Conservation (phyloP, 2,888 invertebrate genomes). For the Aphrophora alni region DNA sequence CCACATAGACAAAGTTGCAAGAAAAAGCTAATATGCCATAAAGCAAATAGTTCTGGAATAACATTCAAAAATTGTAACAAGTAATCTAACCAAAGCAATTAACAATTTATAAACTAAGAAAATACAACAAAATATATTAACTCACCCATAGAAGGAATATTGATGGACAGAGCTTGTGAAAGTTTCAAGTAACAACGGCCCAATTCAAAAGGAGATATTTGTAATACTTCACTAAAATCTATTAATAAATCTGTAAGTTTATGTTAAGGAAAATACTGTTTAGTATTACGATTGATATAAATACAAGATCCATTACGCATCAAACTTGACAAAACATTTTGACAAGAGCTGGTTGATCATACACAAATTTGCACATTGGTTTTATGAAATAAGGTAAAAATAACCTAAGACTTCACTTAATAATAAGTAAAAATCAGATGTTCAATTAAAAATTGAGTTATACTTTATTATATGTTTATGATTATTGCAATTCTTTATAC, state of each 20-base stretch:
- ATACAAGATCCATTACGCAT: not conserved
- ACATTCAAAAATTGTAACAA: no score
- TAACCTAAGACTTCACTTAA: no score
- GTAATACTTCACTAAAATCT: constrained; percentile 96
- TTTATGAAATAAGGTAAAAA: no score
- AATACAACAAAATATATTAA: constrained; percentile 51
- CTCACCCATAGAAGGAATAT: constrained; percentile 87
- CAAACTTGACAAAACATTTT: not conserved
- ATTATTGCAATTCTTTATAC: no score
- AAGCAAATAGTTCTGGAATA: no score
- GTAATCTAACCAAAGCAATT: no score
- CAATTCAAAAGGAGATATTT: constrained; percentile 89
- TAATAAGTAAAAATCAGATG: no score
- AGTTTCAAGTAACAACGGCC: constrained; percentile 92
- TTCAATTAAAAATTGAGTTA: no score
- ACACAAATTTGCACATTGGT: not conserved
- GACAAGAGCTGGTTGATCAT: not conserved
- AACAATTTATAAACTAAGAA: no score
- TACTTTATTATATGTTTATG: no score
- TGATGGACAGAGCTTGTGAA: constrained; percentile 88
- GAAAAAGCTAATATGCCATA: no score
- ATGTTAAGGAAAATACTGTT: constrained; percentile 57
- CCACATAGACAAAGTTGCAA: no score
- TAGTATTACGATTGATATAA: not conserved
- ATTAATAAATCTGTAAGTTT: constrained; percentile 80